Evolutionary conservation across 1,140 invertebrate species (phyloP).

Genomic region (Drosophila trapezifrons): DNA sequence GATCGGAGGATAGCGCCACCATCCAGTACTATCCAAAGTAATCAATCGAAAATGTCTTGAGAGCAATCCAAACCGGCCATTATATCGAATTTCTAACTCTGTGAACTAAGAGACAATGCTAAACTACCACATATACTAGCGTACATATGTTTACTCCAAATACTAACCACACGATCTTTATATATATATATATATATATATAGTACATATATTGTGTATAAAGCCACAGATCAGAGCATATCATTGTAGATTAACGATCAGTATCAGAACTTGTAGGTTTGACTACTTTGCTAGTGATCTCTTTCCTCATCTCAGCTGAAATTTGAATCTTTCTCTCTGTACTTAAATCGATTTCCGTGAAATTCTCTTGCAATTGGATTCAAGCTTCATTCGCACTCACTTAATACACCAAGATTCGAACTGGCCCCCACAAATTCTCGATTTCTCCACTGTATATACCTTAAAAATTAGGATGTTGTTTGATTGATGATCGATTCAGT

Average conservation of each 20-base stretch:
- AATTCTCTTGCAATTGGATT: conserved; percentile 29
- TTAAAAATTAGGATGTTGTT: conserved; percentile 32
- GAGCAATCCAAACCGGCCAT: conserved; percentile 69
- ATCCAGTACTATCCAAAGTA: conserved; percentile 66
- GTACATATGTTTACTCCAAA: conserved; percentile 33
- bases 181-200: conserved; percentile 19
- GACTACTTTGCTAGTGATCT: conserved; percentile 7
- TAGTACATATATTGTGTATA: conserved; percentile 29
- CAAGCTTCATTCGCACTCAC: conserved; percentile 34
- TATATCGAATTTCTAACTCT: conserved; percentile 67
- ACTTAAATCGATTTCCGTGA: conserved; percentile 12
- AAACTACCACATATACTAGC: conserved; percentile 33
- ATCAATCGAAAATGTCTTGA: conserved; percentile 38
- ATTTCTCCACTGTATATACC: conserved; percentile 34
- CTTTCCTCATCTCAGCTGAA: conserved; percentile 23
- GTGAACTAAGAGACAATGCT: conserved; percentile 20
- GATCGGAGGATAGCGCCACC: conserved; percentile 66
- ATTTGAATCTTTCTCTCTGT: neutral
- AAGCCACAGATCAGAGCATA: conserved; percentile 46
- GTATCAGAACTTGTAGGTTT: conserved; percentile 34
- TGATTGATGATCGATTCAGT: conserved; percentile 23
- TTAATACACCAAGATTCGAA: neutral
- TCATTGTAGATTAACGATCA: conserved; percentile 43
- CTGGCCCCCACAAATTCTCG: conserved; percentile 10
- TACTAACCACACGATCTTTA: conserved; percentile 35